These are phyloP conservation scores for Callorhinus ursinus DNA, from an alignment of 2,113 vertebrate genomes.

Conservation along the genomic window DNA sequence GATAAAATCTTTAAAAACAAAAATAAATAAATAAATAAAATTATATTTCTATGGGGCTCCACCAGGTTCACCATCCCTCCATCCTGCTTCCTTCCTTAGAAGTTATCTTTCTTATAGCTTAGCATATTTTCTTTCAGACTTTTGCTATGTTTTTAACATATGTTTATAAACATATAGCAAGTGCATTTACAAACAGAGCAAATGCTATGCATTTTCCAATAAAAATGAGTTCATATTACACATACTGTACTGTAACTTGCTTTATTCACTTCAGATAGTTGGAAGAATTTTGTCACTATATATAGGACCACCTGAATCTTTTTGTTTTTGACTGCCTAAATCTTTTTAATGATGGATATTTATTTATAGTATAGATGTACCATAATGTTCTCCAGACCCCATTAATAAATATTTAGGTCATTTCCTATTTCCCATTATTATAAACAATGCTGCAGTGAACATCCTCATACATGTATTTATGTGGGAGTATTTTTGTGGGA, in stretches of 20 bases:
- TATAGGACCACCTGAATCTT: not conserved
- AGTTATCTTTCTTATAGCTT: conserved; percentile 5
- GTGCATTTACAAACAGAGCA: not conserved
- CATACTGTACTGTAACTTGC: not conserved
- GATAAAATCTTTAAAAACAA: too few species aligned
- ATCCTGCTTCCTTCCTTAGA: not conserved
- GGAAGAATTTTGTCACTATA: not conserved
- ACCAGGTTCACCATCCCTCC: not conserved
- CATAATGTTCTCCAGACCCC: not conserved
- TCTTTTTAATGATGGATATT: not conserved
- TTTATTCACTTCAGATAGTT: conserved; percentile 35
- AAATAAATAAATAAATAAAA: not conserved
- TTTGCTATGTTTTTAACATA: conserved; percentile 28
- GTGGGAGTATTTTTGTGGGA: not conserved
- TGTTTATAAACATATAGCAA: conserved; percentile 49
- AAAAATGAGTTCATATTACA: conserved; percentile 40
- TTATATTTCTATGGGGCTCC: not conserved
- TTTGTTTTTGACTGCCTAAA: not conserved
- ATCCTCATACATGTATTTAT: not conserved
- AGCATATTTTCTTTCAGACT: conserved; percentile 47
- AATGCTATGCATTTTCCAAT: not conserved
- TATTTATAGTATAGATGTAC: not conserved
- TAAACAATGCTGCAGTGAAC: not conserved
- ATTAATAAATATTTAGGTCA: conserved; percentile 4
- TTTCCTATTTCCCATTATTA: not conserved